Base-by-base conservation (phyloP, 2,797 vertebrate species). In the Amphiprion clarkii region DNA sequence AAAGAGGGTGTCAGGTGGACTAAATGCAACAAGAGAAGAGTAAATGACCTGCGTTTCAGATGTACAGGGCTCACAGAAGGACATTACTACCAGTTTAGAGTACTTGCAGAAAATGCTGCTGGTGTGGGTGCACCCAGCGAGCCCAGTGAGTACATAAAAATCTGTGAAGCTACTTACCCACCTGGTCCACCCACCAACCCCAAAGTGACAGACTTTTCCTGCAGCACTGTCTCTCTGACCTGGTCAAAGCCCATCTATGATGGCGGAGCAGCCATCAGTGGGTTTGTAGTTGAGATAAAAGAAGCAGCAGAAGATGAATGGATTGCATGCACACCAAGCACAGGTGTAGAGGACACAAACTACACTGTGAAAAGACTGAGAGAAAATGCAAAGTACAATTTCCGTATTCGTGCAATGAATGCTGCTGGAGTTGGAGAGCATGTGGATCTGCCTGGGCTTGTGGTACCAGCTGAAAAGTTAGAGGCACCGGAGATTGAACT, bases 201-300 rank as follows among this genome's bases (percentile, higher is more conserved):
- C 58, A 98, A 95, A 93, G 95, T 97, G 79, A 95, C 87, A 17
- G 97, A 99, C 84, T 90, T 96, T 93, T 92, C 98, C 93, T 95
- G 95, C 78, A 97, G 93, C 78, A 96, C 96, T 63, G 96, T 98
- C 77, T 97, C 97, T 58, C 94, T 99, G 72, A 91, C 95, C 16
- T 99, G 98, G 98, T 96, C 94, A 85, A 98, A 96, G 80, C 98
- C 98, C 39, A 96, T 99, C 88, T 99, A 99, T 90, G 97, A 99
- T 76, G 98, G 98, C 5, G 98, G 98, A 48, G 95, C 96, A 88
- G 68, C 93, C 56, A 94, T 99, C 71, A 97, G 90, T 86, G 98
- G 97, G 76, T 99, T 96, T 80, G 78, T 96, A 66, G 94, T 99
- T 78, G 97, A 99, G 90, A 90, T 95, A 79, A 98, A 98, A 92